Percentiles rank a stretch among this genome's conserved stretches.
These are phyloP conservation scores for Aquatica leii DNA, from an alignment of 2,888 invertebrate species.

Conservation along the genomic window DNA sequence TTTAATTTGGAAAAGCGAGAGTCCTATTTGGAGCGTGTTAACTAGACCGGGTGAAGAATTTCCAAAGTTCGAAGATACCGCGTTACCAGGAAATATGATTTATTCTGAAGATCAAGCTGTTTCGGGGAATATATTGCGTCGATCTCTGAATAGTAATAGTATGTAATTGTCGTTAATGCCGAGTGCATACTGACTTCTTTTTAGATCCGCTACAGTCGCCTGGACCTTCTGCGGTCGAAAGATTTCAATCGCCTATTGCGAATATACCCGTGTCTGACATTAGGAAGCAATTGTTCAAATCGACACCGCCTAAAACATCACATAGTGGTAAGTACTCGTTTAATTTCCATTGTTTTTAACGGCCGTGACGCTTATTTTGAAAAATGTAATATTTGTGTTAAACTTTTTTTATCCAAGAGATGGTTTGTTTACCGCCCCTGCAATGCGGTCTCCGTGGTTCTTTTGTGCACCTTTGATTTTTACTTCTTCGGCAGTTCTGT, in stretches of 20 bases:
- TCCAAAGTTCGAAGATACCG: slow-evolving; percentile 81
- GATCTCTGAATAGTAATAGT: neutral
- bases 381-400: too few species aligned
- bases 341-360: too few species aligned
- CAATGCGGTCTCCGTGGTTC: too few species aligned
- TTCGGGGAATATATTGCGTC: slow-evolving; percentile 10
- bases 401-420: too few species aligned
- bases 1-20: slow-evolving; percentile 86
- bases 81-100: slow-evolving; percentile 65
- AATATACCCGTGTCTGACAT: slow-evolving; percentile 57
- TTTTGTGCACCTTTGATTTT: too few species aligned
- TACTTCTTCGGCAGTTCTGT: too few species aligned
- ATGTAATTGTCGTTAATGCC: neutral
- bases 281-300: slow-evolving; percentile 51
- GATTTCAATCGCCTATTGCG: slow-evolving; percentile 72
- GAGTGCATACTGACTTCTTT: slow-evolving; percentile 17
- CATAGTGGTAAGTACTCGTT: neutral
- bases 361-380: too few species aligned
- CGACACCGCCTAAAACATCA: neutral
- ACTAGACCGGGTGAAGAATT: slow-evolving; percentile 67
- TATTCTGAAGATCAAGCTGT: slow-evolving; percentile 29
- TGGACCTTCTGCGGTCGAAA: slow-evolving; percentile 66
- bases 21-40: slow-evolving; percentile 88
- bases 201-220: slow-evolving; percentile 62
- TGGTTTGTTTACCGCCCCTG: too few species aligned